Conservation (phyloP, 2,888 invertebrate genomes). For the Clusia tigrina region DNA sequence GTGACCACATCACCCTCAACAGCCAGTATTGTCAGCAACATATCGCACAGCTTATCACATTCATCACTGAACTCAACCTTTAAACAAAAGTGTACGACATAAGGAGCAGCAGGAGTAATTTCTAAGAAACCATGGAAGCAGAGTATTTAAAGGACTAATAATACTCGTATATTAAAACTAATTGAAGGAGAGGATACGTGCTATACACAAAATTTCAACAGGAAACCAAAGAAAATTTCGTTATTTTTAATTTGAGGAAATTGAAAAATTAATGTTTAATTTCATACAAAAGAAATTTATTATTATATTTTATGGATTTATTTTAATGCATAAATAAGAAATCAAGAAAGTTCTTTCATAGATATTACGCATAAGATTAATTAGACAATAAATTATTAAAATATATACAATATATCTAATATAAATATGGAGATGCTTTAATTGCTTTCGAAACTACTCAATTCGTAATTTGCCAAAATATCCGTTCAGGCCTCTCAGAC, state of each 20-base stretch:
- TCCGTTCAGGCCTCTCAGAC: slow-evolving; percentile 47
- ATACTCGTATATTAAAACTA: no score
- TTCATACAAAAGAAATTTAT: not conserved
- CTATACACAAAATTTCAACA: slow-evolving; percentile 40
- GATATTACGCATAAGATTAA: no score
- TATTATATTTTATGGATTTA: slow-evolving; percentile 33
- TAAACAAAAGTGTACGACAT: slow-evolving; percentile 61
- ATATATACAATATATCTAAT: not conserved
- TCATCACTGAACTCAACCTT: slow-evolving; percentile 57
- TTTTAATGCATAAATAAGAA: slow-evolving; percentile 35
- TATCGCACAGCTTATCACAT: slow-evolving; percentile 38
- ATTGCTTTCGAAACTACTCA: slow-evolving; percentile 29
- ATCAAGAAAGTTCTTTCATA: no score
- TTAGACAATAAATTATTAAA: not conserved
- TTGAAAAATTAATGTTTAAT: not conserved
- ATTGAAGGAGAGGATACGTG: slow-evolving; percentile 51
- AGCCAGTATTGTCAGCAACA: slow-evolving; percentile 25
- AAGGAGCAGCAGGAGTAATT: slow-evolving; percentile 25
- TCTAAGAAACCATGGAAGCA: no score
- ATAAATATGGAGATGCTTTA: not conserved
- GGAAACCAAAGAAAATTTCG: not conserved
- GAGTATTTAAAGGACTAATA: no score
- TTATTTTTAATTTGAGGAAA: not conserved
- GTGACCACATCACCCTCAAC: slow-evolving; percentile 15
- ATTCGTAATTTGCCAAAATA: slow-evolving; percentile 54